Conservation (phyloP, 1,140 invertebrate genomes). For the Pteromalus puparum region DNA sequence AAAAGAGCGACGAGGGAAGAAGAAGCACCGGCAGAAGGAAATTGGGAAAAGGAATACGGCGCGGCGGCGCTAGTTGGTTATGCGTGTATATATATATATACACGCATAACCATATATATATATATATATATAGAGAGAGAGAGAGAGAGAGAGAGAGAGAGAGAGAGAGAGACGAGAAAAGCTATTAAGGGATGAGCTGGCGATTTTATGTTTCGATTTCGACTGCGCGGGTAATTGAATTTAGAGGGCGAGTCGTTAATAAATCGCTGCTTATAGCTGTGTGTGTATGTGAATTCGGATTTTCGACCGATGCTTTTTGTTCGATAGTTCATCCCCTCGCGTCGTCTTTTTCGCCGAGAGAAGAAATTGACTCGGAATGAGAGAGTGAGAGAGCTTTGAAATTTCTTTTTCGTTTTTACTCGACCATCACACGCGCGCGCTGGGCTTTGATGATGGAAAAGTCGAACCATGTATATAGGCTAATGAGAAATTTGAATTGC, state of each 20-base stretch:
- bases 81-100: background rate
- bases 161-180: constrained; percentile 22
- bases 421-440: background rate
- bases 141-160: too few species aligned
- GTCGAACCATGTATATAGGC: background rate
- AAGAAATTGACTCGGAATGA: too few species aligned
- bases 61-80: background rate
- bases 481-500: constrained; percentile 1
- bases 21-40: background rate
- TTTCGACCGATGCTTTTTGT: background rate
- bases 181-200: constrained; percentile 33
- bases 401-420: background rate
- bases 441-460: background rate
- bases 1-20: background rate
- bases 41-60: constrained; percentile 2
- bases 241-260: constrained; percentile 1
- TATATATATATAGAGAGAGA: background rate
- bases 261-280: background rate
- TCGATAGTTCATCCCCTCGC: background rate
- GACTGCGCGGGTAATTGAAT: constrained; percentile 23
- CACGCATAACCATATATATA: too few species aligned
- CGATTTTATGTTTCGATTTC: constrained; percentile 24
- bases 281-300: background rate
- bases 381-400: too few species aligned
- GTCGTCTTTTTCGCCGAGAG: background rate